Conservation (phyloP, 2,113 vertebrate species). For the Syrrhaptes paradoxus region DNA sequence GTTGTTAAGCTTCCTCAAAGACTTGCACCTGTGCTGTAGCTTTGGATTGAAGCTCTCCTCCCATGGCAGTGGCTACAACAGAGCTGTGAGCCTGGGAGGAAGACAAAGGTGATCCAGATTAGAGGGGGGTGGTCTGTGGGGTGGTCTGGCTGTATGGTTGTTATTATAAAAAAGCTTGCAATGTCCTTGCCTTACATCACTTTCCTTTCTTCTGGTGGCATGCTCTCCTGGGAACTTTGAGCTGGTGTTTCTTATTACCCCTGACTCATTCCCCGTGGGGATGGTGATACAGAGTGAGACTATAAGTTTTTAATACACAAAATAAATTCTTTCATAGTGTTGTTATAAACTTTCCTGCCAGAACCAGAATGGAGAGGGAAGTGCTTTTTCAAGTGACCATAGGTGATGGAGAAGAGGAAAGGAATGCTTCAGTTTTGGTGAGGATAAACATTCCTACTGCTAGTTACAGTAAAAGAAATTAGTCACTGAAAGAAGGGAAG, state of each 20-base stretch:
- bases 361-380: neutral
- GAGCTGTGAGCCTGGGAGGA: neutral
- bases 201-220: neutral
- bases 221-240: neutral
- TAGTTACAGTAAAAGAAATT: constrained; percentile 12
- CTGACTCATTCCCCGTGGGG: neutral
- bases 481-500: neutral
- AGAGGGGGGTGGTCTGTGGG: neutral
- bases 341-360: neutral
- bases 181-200: neutral
- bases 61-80: neutral
- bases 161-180: neutral
- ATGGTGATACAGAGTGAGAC: neutral
- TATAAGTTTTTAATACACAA: neutral
- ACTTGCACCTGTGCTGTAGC: rapidly evolving
- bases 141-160: neutral
- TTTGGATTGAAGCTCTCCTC: neutral
- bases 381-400: neutral
- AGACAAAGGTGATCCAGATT: neutral
- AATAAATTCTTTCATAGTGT: neutral
- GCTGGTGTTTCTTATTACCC: neutral
- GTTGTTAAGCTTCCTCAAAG: neutral
- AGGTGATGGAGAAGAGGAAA: constrained; percentile 18
- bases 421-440: neutral
- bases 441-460: neutral